Conservation (phyloP, 2,888 invertebrate genomes). For the Galerucella pusilla region DNA sequence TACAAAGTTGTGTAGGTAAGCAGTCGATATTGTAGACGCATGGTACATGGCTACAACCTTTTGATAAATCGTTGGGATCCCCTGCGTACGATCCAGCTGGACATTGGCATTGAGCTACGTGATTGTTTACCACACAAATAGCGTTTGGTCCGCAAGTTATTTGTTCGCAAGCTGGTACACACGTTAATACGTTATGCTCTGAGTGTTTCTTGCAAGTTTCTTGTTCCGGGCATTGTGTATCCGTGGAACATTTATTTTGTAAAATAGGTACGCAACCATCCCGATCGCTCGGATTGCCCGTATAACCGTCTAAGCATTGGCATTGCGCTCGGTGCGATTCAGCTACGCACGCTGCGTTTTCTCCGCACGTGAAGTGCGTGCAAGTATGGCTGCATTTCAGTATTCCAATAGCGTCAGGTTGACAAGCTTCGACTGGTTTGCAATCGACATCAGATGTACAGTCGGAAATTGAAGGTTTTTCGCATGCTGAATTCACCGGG, state of each 20-base stretch:
- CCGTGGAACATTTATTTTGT: constrained; percentile 81
- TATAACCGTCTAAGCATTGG: constrained; percentile 84
- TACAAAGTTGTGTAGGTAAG: constrained; percentile 81
- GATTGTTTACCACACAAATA: constrained; percentile 89
- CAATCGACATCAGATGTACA: constrained; percentile 80
- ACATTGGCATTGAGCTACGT: constrained; percentile 89
- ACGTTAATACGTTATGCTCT: constrained; percentile 71
- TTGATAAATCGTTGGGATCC: constrained; percentile 80
- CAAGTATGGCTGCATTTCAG: constrained; percentile 85
- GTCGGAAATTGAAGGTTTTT: constrained; percentile 88
- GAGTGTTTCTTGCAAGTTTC: constrained; percentile 78
- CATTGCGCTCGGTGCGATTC: constrained; percentile 81
- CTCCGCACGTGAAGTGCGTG: constrained; percentile 83
- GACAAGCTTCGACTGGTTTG: constrained; percentile 76
- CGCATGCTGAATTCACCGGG: constrained; percentile 82
- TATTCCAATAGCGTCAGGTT: constrained; percentile 86
- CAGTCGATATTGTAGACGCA: constrained; percentile 91
- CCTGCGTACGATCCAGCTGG: constrained; percentile 89
- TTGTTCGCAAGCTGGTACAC: constrained; percentile 82
- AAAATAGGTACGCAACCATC: constrained; percentile 82
- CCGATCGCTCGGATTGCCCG: constrained; percentile 90
- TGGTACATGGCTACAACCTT: constrained; percentile 83
- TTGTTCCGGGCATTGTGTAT: constrained; percentile 85
- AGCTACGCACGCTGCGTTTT: constrained; percentile 84
- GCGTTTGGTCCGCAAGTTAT: constrained; percentile 87